Conservation (phyloP, 2,113 vertebrate species). For the Struthidea cinerea region DNA sequence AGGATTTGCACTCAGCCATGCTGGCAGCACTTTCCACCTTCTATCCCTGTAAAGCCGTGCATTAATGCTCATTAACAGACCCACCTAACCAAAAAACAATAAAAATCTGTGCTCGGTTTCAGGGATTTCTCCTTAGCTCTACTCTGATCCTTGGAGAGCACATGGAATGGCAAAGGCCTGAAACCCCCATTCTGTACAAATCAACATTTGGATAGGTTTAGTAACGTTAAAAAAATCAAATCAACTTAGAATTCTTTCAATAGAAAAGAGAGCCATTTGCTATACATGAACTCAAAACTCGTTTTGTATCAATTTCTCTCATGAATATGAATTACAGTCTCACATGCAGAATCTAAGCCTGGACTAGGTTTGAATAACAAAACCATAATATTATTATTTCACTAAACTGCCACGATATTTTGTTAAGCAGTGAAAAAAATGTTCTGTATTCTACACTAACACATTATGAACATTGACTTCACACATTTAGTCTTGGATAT, state of each 20-base stretch:
- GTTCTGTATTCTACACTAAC: background rate
- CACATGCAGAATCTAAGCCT: background rate
- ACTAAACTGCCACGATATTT: background rate
- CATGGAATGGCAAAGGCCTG: background rate
- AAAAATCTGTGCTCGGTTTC: background rate
- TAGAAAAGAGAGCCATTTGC: background rate
- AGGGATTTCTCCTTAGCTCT: background rate
- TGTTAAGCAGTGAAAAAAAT: background rate
- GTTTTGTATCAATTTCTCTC: background rate
- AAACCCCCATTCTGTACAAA: background rate
- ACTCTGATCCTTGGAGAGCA: background rate
- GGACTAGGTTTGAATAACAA: background rate
- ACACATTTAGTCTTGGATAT: background rate
- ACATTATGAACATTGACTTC: background rate
- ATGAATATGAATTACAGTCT: background rate
- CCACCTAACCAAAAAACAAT: background rate
- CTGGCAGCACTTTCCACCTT: background rate
- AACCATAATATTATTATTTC: background rate
- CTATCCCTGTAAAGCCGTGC: background rate
- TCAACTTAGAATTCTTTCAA: background rate
- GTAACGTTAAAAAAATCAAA: background rate
- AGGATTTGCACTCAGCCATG: background rate
- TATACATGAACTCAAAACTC: background rate
- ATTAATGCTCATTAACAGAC: background rate
- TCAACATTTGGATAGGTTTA: background rate